Evolutionary conservation across 2,797 vertebrate genomes (phyloP), one percentile per base, ranked within the genome.

Genomic region (Nyctibius grandis): DNA sequence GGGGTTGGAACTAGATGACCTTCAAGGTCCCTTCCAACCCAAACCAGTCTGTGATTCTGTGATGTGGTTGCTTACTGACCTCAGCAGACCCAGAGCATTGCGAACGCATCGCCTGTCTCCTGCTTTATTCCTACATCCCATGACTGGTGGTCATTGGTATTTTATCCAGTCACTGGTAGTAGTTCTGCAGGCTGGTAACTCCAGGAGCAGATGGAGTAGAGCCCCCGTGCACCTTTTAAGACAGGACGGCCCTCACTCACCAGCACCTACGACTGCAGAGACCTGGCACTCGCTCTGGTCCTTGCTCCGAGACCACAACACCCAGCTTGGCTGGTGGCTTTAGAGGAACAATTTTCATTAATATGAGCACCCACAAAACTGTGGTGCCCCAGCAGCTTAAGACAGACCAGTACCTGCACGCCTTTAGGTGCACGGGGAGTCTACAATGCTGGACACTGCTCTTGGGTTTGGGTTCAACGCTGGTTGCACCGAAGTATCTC

Each of bases 261-360:
- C 6, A 2, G 5, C 40, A 9, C 5, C 0, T 6, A 29, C 0
- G 3, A 36, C 31, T 5, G 25, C 12, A 0, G 34, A 59, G 44
- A 59, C 29, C 18, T 3, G 18, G 14, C 6, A 16, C 22, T 12
- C 17, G 9, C n/a, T n/a, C n/a, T 10, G 18, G 15, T 31, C n/a
- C 48, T 42, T 38, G 80, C 51, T 64, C 53, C 9, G 6, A 82
- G 42, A 25, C 36, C 33, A n/a, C 22, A 22, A 59, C 6, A 20
- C n/a, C n/a, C n/a, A n/a, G 48, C 44, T 45, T 45, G 42, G 47
- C 36, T 53, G 31, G 28, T 51, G 40, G 51, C 14, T 76, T 76
- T 38, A 61, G 65, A 18, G 11, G 44, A 44, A 15, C n/a, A 16
- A 57, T 77, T 82, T 40, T 53, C 31, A 22, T 40, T 29, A 73